These are phyloP conservation scores for Netelia fuscicornis DNA, from an alignment of 2,888 invertebrate species.

Conservation along the genomic window DNA sequence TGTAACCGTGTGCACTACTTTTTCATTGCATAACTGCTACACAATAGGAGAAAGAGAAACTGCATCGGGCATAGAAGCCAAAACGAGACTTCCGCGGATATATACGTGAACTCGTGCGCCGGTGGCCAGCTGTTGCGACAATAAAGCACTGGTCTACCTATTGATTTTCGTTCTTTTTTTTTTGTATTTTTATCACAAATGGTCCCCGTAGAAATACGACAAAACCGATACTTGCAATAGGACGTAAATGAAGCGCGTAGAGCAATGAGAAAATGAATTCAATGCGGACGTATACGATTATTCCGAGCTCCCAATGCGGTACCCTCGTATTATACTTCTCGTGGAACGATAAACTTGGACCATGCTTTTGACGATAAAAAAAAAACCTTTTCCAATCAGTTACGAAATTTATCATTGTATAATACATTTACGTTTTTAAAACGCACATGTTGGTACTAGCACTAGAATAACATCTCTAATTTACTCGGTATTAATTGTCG, in stretches of 20 bases:
- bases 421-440: no score
- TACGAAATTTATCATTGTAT: not conserved
- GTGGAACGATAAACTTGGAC: slow-evolving; percentile 1
- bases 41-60: slow-evolving; percentile 15
- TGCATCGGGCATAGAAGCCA: not conserved
- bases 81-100: slow-evolving; percentile 37
- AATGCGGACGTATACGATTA: slow-evolving; percentile 52
- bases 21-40: slow-evolving; percentile 61
- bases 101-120: slow-evolving; percentile 51
- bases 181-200: slow-evolving; percentile 52
- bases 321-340: slow-evolving; percentile 9
- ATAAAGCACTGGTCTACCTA: slow-evolving; percentile 67
- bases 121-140: slow-evolving; percentile 68
- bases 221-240: slow-evolving; percentile 60
- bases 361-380: not conserved
- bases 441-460: no score
- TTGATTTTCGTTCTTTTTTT: slow-evolving; percentile 59
- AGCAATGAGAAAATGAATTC: slow-evolving; percentile 57
- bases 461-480: no score
- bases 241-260: slow-evolving; percentile 37
- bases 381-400: not conserved
- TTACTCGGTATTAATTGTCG: no score
- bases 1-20: slow-evolving; percentile 64
- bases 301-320: slow-evolving; percentile 38
- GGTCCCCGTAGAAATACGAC: slow-evolving; percentile 54